These are phyloP conservation scores for Dendroctonus ponderosae DNA, from an alignment of 1,140 invertebrate genomes.

Conservation along the genomic window DNA sequence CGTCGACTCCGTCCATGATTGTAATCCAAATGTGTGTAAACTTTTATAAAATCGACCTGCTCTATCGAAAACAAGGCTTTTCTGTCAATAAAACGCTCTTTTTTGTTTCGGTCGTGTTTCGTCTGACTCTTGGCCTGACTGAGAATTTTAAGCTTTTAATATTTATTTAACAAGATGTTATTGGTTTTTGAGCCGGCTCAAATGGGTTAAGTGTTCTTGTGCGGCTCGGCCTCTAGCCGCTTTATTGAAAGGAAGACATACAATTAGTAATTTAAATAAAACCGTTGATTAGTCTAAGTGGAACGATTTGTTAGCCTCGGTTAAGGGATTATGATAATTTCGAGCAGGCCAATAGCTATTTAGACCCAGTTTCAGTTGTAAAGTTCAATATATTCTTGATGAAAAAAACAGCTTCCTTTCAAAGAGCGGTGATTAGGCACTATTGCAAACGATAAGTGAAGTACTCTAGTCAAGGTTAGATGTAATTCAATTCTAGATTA, in stretches of 20 bases:
- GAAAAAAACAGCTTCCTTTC: too few relatives aligned
- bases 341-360: too few relatives aligned
- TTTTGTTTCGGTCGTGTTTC: slow-evolving; percentile 18
- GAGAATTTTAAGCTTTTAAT: slow-evolving; percentile 12
- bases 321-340: too few relatives aligned
- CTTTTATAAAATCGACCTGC: slow-evolving; percentile 17
- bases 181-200: slow-evolving; percentile 13
- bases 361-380: too few relatives aligned
- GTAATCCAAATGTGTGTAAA: slow-evolving; percentile 4
- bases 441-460: too few relatives aligned
- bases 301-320: too few relatives aligned
- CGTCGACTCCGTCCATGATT: slow-evolving; percentile 9
- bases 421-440: too few relatives aligned
- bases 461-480: too few relatives aligned
- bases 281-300: too few relatives aligned
- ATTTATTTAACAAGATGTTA: slow-evolving; percentile 19
- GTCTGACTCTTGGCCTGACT: slow-evolving; percentile 8
- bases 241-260: neutral
- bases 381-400: too few relatives aligned
- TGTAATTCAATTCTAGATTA: too few relatives aligned
- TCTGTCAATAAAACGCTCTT: slow-evolving; percentile 17
- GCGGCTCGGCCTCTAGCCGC: slow-evolving; percentile 4
- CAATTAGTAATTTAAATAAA: too few relatives aligned
- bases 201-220: slow-evolving; percentile 13
- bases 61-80: slow-evolving; percentile 21